Conservation (phyloP, 2,797 vertebrate species). For the Peromyscus nudipes region DNA sequence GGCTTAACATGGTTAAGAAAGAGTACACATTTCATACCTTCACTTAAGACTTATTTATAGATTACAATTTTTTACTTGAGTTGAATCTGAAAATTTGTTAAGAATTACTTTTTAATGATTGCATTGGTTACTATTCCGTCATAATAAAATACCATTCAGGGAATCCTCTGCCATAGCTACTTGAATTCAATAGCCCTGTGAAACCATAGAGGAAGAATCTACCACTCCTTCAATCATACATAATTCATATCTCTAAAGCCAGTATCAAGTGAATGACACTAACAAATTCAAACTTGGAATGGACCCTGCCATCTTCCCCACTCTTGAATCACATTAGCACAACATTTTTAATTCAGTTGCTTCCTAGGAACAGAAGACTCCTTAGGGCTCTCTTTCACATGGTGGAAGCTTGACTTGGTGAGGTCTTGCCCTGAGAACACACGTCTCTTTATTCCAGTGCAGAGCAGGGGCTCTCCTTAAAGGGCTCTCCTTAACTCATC, state of each 20-base stretch:
- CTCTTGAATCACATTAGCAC: background rate
- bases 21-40: background rate
- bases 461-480: background rate
- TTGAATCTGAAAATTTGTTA: slow-evolving; percentile 2
- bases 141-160: background rate
- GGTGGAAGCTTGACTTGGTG: background rate
- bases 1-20: background rate
- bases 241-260: background rate
- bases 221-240: too few species aligned
- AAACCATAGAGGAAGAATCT: background rate
- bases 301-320: background rate
- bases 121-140: background rate
- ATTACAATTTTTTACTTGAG: background rate
- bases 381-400: background rate
- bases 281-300: background rate
- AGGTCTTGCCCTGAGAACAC: background rate
- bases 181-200: background rate
- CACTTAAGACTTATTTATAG: background rate
- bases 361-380: too few species aligned
- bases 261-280: background rate
- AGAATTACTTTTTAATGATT: slow-evolving; percentile 10
- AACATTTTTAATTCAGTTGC: too few species aligned
- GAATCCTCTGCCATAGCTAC: background rate
- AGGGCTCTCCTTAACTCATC: background rate
- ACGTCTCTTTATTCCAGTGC: background rate